Evolutionary conservation across 2,888 invertebrate species (phyloP).

Genomic region (Eutolmus rufibarbis): DNA sequence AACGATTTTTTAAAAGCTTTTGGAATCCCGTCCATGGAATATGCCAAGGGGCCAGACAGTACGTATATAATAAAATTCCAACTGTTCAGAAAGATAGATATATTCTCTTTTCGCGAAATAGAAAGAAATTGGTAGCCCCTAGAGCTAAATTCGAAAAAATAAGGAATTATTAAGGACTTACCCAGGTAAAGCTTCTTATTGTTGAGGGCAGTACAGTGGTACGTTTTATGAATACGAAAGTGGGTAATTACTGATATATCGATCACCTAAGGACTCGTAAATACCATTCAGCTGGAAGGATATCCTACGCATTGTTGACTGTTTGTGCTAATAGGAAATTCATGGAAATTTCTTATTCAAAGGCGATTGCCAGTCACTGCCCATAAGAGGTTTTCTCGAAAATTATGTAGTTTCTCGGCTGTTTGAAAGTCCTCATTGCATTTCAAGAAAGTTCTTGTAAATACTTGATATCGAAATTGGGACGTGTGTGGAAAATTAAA

Average conservation of each 20-base stretch:
- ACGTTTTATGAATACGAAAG: conserved; percentile 21
- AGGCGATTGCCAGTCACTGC: neutral
- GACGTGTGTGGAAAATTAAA: neutral
- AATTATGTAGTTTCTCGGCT: neutral
- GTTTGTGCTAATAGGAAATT: neutral
- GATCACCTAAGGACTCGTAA: neutral
- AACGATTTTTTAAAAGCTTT: neutral
- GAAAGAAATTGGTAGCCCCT: neutral
- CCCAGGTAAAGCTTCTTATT: conserved; percentile 13
- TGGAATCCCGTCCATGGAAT: neutral
- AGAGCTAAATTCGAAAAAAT: neutral
- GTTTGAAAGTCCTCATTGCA: neutral
- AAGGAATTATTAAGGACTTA: conserved; percentile 2
- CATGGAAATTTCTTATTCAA: conserved; percentile 7
- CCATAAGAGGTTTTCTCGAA: neutral
- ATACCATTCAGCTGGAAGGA: neutral
- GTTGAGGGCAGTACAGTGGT: neutral
- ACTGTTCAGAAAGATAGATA: neutral
- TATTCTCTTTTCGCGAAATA: neutral
- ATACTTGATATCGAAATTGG: neutral
- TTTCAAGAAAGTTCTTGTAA: neutral
- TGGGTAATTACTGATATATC: conserved; percentile 15
- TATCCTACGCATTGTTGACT: neutral
- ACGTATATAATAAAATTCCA: neutral
- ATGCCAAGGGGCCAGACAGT: neutral